Conservation (phyloP, 2,113 vertebrate genomes). For the Tichodroma muraria region DNA sequence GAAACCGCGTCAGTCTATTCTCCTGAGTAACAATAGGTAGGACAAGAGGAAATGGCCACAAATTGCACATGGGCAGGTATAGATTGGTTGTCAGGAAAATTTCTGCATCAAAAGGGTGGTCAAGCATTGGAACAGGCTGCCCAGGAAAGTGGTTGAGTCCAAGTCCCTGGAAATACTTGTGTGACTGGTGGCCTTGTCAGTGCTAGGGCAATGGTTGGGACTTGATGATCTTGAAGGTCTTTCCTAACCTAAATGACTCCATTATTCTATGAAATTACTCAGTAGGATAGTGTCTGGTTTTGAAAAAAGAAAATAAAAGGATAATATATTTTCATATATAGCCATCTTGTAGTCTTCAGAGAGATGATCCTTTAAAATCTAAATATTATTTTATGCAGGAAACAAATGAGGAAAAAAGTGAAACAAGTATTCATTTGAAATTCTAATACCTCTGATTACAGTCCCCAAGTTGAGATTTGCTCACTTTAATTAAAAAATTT, state of each 20-base stretch:
- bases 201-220: not conserved
- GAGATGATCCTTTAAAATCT: not conserved
- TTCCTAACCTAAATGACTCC: not conserved
- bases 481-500: not conserved
- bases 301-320: not conserved
- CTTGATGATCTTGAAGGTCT: not conserved
- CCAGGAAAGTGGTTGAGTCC: not conserved
- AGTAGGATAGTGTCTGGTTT: rapidly evolving
- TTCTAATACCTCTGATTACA: not conserved
- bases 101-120: not conserved
- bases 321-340: not conserved
- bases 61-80: not conserved
- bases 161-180: not conserved
- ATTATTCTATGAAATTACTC: not conserved
- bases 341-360: not conserved
- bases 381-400: not conserved
- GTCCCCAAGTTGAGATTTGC: not conserved
- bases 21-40: not conserved
- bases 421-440: not conserved
- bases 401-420: not conserved
- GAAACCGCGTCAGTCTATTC: not conserved
- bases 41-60: not conserved
- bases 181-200: not conserved
- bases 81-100: not conserved
- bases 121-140: not conserved